These are phyloP conservation scores for Gryon sp. DNA, from an alignment of 1,140 invertebrate species.

Conservation along the genomic window DNA sequence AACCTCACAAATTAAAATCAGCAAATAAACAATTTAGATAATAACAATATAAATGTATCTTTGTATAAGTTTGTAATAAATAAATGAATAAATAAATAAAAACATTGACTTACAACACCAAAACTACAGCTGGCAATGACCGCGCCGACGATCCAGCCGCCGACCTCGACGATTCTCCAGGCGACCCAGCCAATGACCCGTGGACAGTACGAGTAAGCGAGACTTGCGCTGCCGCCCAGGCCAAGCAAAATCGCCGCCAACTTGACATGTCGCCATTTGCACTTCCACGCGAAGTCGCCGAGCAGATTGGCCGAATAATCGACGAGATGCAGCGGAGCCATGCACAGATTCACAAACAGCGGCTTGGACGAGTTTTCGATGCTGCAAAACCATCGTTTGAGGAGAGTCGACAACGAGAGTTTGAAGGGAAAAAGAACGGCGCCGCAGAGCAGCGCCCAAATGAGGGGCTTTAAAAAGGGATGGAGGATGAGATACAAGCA, in stretches of 20 bases:
- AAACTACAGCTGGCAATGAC: conserved; percentile 77
- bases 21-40: too few species aligned
- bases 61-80: too few species aligned
- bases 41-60: too few species aligned
- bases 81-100: too few species aligned
- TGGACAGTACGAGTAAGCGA: conserved; percentile 81
- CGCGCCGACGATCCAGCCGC: conserved; percentile 70
- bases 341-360: conserved; percentile 84
- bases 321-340: conserved; percentile 86
- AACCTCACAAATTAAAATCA: too few species aligned
- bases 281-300: conserved; percentile 82
- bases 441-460: conserved; percentile 96
- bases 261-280: conserved; percentile 78
- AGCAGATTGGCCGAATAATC: conserved; percentile 86
- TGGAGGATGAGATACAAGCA: conserved; percentile 92
- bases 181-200: conserved; percentile 78
- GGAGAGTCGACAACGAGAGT: conserved; percentile 83
- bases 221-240: conserved; percentile 50
- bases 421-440: conserved; percentile 95
- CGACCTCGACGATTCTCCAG: conserved; percentile 76
- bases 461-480: conserved; percentile 93
- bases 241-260: conserved; percentile 63
- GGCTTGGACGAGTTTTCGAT: conserved; percentile 82
- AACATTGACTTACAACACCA: conserved; percentile 73
- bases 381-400: conserved; percentile 86